phyloP scores from a whole-genome alignment of 2,797 vertebrate genomes.

The Echiichthys vipera region DNA sequence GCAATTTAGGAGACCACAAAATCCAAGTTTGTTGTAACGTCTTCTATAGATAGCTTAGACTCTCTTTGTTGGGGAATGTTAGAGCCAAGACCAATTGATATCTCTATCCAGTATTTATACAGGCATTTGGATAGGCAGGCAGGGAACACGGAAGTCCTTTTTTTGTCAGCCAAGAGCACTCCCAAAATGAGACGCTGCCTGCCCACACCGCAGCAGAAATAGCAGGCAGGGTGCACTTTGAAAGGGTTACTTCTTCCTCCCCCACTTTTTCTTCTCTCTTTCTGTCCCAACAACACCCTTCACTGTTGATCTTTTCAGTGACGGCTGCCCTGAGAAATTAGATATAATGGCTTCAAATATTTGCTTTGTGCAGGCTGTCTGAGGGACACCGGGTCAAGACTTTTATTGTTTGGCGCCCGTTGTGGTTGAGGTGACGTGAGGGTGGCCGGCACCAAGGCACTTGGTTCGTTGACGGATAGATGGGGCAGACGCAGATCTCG shows the following conservation, averaged over 20 bases:
- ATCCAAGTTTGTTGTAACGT: slow-evolving; percentile 53
- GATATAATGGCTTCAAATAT: slow-evolving; percentile 81
- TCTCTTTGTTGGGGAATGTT: slow-evolving; percentile 69
- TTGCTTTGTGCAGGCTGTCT: slow-evolving; percentile 73
- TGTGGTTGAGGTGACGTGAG: slow-evolving; percentile 70
- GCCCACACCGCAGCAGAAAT: slow-evolving; percentile 84
- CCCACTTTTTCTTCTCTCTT: slow-evolving; percentile 63
- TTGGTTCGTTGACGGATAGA: slow-evolving; percentile 64
- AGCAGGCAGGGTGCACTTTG: slow-evolving; percentile 77
- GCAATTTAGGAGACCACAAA: slow-evolving; percentile 71
- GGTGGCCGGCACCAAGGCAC: slow-evolving; percentile 72
- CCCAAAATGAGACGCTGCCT: slow-evolving; percentile 85
- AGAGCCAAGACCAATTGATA: slow-evolving; percentile 77
- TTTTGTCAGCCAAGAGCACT: slow-evolving; percentile 73
- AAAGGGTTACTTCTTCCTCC: slow-evolving; percentile 73
- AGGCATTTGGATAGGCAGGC: slow-evolving; percentile 74
- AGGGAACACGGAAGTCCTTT: slow-evolving; percentile 79
- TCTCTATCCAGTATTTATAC: slow-evolving; percentile 82
- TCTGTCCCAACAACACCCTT: slow-evolving; percentile 62
- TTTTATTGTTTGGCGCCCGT: slow-evolving; percentile 70
- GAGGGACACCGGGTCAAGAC: slow-evolving; percentile 58
- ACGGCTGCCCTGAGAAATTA: slow-evolving; percentile 66
- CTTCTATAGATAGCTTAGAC: slow-evolving; percentile 75
- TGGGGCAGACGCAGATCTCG: slow-evolving; percentile 58
- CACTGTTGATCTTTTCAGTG: slow-evolving; percentile 69